These are phyloP conservation scores for Ornithorhynchus anatinus DNA, from an alignment of 2,113 vertebrate genomes.

Conservation along the genomic window DNA sequence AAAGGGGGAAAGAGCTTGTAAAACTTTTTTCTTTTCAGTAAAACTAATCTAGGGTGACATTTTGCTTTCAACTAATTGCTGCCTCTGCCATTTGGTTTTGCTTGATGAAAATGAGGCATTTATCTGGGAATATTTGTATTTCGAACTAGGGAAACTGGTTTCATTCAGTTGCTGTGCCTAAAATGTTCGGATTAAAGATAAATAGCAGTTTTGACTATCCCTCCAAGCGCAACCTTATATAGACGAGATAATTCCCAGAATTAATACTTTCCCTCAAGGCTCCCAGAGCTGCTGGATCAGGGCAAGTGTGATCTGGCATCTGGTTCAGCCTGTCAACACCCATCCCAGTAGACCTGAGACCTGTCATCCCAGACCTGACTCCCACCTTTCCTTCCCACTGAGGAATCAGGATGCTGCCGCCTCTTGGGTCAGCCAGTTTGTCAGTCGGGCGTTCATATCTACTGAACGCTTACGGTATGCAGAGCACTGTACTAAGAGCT, in stretches of 20 bases:
- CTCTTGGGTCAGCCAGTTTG: no score
- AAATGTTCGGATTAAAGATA: conserved; percentile 24
- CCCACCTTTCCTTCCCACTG: no score
- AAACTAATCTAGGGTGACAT: conserved; percentile 73
- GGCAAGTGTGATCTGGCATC: conserved; percentile 14
- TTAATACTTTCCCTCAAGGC: conserved; percentile 26
- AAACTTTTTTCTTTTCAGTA: conserved; percentile 68
- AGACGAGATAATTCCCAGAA: conserved; percentile 16
- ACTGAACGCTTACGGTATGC: no score
- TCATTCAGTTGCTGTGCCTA: conserved; percentile 30
- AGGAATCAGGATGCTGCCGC: no score
- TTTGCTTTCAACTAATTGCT: conserved; percentile 64
- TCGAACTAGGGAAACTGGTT: conserved; percentile 43
- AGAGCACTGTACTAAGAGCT: no score
- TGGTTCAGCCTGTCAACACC: conserved; percentile 24
- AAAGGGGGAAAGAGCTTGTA: conserved; percentile 63
- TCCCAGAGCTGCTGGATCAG: conserved; percentile 20
- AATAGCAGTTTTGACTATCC: conserved; percentile 9
- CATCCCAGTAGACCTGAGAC: neutral
- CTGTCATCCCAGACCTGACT: no score
- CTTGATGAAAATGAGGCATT: conserved; percentile 59
- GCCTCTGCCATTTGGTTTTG: conserved; percentile 55
- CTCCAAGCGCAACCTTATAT: conserved; percentile 5
- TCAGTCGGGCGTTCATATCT: no score
- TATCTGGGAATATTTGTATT: conserved; percentile 61